Base-by-base conservation (phyloP, 1,140 invertebrate species). In the Caenorhabditis remanei region DNA sequence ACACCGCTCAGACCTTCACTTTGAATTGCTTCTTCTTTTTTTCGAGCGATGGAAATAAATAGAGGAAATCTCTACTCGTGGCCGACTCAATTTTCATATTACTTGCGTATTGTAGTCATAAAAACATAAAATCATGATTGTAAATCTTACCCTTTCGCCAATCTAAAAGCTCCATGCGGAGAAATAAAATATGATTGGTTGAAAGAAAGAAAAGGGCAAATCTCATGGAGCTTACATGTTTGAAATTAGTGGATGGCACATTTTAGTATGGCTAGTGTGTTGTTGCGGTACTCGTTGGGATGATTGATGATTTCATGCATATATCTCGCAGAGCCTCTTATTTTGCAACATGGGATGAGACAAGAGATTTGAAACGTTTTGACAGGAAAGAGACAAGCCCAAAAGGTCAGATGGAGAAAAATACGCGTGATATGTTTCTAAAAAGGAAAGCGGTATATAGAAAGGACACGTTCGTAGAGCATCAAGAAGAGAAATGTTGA, bases 261-360 rank as follows among this genome's bases (percentile, higher is more conserved):
- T 79, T 50, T 79, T 79, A 50, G 71, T 50, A 40, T 79, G 13
- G 19, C 46, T 6, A 79, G 71, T 50, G 46, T 79, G 71, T 63
- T 63, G 61, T 53, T 53, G 50, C 50, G 50, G 16, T 63, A 63
- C 61, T 63, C 61, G 71, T 79, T 19, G 71, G 46, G 71, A 79
- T 79, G 71, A 79, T 79, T 79, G 71, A 79, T 79, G 71, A 79
- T 79, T 79, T 79, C 71, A 79, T 79, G 71, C 71, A 79, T 79
- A 79, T 79, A 79, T 79, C 71, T 53, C 43, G 46, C 71, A 24
- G 71, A 79, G 71, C 43, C 71, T 79, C 71, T 79, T 79, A 79
- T 79, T 79, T 79, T 79, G 71, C 71, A 21, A 79, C 71, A 79
- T 79, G 21, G 71, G 71, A 79, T 79, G 71, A 79, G 71, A 79